Base-by-base conservation (phyloP, 2,113 vertebrate genomes). In the Phylloscopus whistleri region DNA sequence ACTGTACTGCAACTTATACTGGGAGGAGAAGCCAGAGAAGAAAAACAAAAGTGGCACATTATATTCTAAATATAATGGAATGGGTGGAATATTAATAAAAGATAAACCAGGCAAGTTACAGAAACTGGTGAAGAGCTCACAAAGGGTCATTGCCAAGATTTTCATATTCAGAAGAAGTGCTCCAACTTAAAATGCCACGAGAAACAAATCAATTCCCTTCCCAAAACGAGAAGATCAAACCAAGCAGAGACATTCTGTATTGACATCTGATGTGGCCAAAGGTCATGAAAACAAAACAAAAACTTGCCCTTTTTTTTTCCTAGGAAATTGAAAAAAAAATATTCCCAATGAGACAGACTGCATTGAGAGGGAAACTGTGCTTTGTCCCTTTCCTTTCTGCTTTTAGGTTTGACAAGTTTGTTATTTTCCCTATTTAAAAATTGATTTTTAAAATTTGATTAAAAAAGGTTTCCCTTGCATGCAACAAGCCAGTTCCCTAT, bases 91-190 rank as follows among this genome's bases (percentile, higher is more conserved):
- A 70, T 67, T 83, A 95, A 95, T 81, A 88, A 74, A 88, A 90
- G 37, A 86, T 56, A 95, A 89, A 63, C 10, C 52, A 83, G 43
- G 6, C 9, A 20, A 91, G 67, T 81, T 90, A 56, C 41, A 81
- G 76, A 86, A 88, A 75, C 30, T 48, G 69, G 23, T 78, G 66
- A 81, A 53, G 60, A 86, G 52, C 78, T 72, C 53, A 81, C n/a
- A 68, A 16, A 68, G 89, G 74, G 74, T 84, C 81, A n/a, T 31
- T 73, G 77, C 69, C 62, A 89, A 89, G 53, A 68, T 55, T 87
- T 70, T 82, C 69, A 89, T 69, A 93, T 85, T 87, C 89, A 94
- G 51, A 53, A 90, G 69, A 81, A 94, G 56, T 76, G 41, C 51
- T 81, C 22, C 60, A 62, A 16, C 37, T 87, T 62, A 58, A 64